Evolutionary conservation across 2,797 vertebrate species (phyloP).

Genomic region (Florisuga fusca): DNA sequence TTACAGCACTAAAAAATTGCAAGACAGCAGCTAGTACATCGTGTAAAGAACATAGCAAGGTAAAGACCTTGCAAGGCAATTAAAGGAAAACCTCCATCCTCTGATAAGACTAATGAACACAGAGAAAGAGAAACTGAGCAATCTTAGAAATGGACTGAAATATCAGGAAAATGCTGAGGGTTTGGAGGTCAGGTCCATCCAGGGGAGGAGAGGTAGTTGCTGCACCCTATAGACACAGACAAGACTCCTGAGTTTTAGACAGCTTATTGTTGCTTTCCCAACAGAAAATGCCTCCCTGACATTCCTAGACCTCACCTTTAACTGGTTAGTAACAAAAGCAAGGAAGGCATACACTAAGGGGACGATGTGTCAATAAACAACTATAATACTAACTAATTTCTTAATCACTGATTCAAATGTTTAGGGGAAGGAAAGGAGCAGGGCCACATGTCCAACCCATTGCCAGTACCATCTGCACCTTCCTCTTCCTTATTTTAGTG

Average conservation of each 20-base stretch:
- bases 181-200: not conserved
- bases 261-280: not conserved
- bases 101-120: conserved; percentile 15
- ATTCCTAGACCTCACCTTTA: not conserved
- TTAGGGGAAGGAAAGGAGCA: not conserved
- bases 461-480: not conserved
- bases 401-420: not conserved
- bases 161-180: not conserved
- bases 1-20: conserved; percentile 43
- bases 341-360: not conserved
- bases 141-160: not conserved
- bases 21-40: conserved; percentile 18
- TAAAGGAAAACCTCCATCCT: conserved; percentile 22
- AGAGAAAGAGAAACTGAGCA: not conserved
- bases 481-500: not conserved
- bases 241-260: not conserved
- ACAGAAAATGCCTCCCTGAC: not conserved
- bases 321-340: not conserved
- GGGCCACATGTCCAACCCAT: not conserved
- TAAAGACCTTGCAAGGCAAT: conserved; percentile 53
- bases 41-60: conserved; percentile 24
- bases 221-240: not conserved
- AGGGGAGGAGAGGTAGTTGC: accelerated
- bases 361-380: not conserved
- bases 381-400: not conserved